These are phyloP conservation scores for Lepus townsendii DNA, from an alignment of 2,797 vertebrate species.

Conservation along the genomic window DNA sequence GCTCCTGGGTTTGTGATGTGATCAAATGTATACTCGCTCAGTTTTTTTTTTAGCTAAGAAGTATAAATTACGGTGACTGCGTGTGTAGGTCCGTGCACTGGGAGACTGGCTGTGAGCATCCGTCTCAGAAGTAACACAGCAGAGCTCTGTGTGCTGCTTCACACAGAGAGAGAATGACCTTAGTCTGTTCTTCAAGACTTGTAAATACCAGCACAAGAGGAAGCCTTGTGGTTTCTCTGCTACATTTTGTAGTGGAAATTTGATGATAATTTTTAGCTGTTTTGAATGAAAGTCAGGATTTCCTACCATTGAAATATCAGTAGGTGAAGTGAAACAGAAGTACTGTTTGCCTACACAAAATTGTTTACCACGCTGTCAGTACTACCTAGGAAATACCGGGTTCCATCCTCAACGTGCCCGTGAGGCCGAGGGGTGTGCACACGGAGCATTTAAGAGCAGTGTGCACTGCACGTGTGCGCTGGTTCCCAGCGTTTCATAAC, in stretches of 20 bases:
- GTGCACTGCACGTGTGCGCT: too few species aligned
- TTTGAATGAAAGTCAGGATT: conserved; percentile 86
- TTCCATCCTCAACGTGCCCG: not conserved
- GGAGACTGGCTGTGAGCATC: not conserved
- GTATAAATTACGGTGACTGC: too few species aligned
- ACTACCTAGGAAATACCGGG: conserved; percentile 9
- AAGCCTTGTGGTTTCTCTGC: conserved; percentile 84
- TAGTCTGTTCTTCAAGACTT: conserved; percentile 28
- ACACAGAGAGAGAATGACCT: conserved; percentile 38
- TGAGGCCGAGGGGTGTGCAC: not conserved
- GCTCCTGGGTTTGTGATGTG: not conserved
- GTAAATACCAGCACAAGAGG: conserved; percentile 73
- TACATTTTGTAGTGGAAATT: conserved; percentile 85
- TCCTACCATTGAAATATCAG: conserved; percentile 76
- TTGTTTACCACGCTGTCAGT: conserved; percentile 30
- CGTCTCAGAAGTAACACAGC: not conserved
- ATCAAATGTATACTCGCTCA: not conserved
- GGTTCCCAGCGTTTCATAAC: not conserved
- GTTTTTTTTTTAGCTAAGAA: conserved; percentile 19
- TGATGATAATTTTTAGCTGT: conserved; percentile 78
- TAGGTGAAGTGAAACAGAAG: conserved; percentile 69
- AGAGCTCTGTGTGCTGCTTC: not conserved
- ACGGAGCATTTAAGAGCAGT: not conserved
- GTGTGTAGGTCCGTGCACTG: too few species aligned
- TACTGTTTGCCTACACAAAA: conserved; percentile 30